These are phyloP conservation scores for Ctenopoma multispine DNA, from an alignment of 2,797 vertebrate species.

Conservation along the genomic window DNA sequence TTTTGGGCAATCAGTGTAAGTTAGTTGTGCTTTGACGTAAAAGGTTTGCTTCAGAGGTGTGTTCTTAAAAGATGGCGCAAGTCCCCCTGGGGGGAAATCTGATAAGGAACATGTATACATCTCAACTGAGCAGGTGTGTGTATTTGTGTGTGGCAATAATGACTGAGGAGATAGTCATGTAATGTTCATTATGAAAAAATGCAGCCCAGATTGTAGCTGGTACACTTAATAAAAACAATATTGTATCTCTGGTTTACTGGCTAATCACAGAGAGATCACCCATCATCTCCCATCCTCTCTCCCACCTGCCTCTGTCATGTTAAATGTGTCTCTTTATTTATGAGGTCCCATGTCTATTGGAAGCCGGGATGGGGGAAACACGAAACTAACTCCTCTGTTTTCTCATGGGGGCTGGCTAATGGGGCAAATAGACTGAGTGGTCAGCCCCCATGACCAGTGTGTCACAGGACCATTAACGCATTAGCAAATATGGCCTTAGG, in stretches of 20 bases:
- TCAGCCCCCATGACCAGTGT: constrained; percentile 38
- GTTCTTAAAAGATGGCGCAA: not conserved
- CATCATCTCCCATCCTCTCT: too few species aligned
- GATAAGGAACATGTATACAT: constrained; percentile 29
- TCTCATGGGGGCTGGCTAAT: constrained; percentile 73
- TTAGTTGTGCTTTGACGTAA: not conserved
- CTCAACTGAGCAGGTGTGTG: constrained; percentile 10
- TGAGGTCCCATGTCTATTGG: constrained; percentile 62
- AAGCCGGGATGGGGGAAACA: constrained; percentile 55
- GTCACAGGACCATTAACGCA: constrained; percentile 57
- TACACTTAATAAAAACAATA: not conserved
- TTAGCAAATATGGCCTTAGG: constrained; percentile 41
- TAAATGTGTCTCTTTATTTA: constrained; percentile 49
- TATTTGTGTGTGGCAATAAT: constrained; percentile 38
- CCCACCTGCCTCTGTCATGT: not conserved
- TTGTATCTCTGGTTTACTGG: not conserved
- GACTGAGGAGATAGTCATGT: constrained; percentile 16
- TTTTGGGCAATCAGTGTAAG: not conserved
- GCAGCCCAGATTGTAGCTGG: constrained; percentile 10
- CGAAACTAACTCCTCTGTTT: constrained; percentile 67
- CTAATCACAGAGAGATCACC: too few species aligned
- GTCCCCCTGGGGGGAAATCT: constrained; percentile 10
- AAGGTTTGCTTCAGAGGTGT: too few species aligned
- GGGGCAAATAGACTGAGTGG: constrained; percentile 43
- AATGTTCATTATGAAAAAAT: constrained; percentile 43